phyloP scores from a whole-genome alignment of 2,888 invertebrate species.

The Crepidodera aurea region DNA sequence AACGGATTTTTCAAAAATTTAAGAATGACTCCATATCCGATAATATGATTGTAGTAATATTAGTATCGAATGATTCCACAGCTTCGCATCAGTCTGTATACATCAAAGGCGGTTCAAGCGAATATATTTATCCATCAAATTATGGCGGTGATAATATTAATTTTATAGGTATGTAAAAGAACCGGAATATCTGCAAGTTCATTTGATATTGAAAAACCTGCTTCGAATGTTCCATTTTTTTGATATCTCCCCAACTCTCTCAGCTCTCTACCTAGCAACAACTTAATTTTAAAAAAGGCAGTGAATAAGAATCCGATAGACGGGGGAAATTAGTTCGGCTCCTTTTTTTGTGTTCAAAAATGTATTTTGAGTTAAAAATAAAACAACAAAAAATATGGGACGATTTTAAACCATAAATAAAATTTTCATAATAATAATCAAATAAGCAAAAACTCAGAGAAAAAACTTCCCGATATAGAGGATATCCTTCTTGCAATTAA shows the following conservation, averaged over 20 bases:
- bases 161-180: slow-evolving; percentile 24
- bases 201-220: slow-evolving; percentile 25
- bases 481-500: no score
- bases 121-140: slow-evolving; percentile 14
- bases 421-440: no score
- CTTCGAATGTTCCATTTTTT: slow-evolving; percentile 26
- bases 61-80: not conserved
- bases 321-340: no score
- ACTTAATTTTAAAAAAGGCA: slow-evolving; percentile 16
- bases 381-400: no score
- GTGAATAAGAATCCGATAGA: not conserved
- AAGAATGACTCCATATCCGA: no score
- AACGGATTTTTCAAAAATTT: no score
- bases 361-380: not conserved
- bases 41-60: no score
- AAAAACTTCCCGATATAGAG: no score
- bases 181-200: slow-evolving; percentile 29
- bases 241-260: slow-evolving; percentile 1
- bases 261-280: slow-evolving; percentile 11
- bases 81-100: slow-evolving; percentile 3
- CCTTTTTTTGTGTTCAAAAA: no score
- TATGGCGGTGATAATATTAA: slow-evolving; percentile 19
- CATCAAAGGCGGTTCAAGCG: not conserved
- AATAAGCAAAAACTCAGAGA: no score
- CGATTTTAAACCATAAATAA: no score